Percentiles rank a stretch among this genome's conserved stretches.
phyloP scores from a whole-genome alignment of 2,113 vertebrate species.

The Anguilla rostrata region DNA sequence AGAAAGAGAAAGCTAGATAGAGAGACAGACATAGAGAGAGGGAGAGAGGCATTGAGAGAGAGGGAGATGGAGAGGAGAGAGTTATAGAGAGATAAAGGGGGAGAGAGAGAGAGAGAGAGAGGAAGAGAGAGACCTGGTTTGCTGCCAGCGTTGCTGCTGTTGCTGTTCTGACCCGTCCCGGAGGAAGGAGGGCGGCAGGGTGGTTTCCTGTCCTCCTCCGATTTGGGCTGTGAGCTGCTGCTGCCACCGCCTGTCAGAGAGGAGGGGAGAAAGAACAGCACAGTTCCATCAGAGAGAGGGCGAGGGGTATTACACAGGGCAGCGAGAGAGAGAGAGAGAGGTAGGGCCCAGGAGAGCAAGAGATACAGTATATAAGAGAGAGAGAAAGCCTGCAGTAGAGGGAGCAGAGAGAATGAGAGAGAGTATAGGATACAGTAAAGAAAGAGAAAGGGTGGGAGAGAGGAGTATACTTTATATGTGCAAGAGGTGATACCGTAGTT shows the following conservation, averaged over 20 bases:
- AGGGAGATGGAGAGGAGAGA: not conserved
- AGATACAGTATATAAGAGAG: not conserved
- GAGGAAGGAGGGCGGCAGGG: constrained; percentile 55
- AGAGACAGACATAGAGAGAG: not conserved
- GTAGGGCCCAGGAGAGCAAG: not conserved
- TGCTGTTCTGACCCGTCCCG: constrained; percentile 68
- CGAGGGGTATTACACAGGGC: not conserved
- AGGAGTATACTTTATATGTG: too few species aligned
- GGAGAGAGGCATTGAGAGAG: too few species aligned
- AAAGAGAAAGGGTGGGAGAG: too few species aligned
- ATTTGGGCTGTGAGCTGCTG: constrained; percentile 61
- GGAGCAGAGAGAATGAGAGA: not conserved
- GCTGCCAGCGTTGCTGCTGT: constrained; percentile 52
- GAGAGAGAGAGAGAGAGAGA: not conserved
- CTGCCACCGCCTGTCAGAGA: constrained; percentile 61
- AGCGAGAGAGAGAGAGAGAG: constrained; percentile 12
- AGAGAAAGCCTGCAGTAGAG: not conserved
- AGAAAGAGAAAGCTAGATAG: not conserved
- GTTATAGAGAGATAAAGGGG: not conserved
- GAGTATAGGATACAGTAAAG: too few species aligned
- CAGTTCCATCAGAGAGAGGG: not conserved
- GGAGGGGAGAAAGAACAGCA: not conserved
- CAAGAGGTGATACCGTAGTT: too few species aligned
- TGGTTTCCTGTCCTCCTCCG: constrained; percentile 80
- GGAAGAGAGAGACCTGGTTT: constrained; percentile 70